These are phyloP conservation scores for Ptyas mucosa DNA, from an alignment of 2,113 vertebrate species.

Conservation along the genomic window DNA sequence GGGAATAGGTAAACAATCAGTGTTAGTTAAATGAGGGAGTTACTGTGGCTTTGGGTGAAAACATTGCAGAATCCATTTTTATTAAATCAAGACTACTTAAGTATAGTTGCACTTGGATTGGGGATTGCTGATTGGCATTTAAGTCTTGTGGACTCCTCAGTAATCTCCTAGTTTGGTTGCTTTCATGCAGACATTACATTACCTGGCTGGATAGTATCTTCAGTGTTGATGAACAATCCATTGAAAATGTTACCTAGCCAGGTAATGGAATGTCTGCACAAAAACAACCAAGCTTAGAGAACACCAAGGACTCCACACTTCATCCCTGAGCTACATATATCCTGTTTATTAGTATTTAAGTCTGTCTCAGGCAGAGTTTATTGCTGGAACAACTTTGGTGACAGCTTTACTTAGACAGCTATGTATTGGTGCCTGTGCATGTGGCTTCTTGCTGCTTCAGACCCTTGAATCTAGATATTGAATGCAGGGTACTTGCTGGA, in stretches of 20 bases:
- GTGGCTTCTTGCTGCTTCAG: not conserved
- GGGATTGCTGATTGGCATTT: not conserved
- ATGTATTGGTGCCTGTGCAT: not conserved
- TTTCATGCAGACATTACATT: not conserved
- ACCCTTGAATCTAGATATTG: not conserved
- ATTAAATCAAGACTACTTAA: not conserved
- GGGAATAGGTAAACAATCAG: not conserved
- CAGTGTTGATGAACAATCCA: not conserved
- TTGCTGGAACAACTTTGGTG: not conserved
- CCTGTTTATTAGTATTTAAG: not conserved
- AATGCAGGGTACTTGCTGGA: not conserved
- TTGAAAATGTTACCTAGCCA: not conserved
- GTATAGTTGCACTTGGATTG: not conserved
- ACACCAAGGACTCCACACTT: too few relatives aligned
- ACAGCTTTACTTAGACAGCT: not conserved
- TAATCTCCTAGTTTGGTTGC: not conserved
- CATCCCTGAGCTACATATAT: not conserved
- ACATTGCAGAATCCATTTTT: not conserved
- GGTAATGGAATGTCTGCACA: not conserved
- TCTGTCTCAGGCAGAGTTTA: not conserved
- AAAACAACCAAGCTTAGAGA: not conserved
- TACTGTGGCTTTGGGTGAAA: too few relatives aligned
- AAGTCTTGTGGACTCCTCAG: not conserved
- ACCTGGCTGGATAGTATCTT: not conserved
- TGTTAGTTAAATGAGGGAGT: too few relatives aligned